phyloP scores from a whole-genome alignment of 1,140 invertebrate genomes.

The Nasonia longicornis region DNA sequence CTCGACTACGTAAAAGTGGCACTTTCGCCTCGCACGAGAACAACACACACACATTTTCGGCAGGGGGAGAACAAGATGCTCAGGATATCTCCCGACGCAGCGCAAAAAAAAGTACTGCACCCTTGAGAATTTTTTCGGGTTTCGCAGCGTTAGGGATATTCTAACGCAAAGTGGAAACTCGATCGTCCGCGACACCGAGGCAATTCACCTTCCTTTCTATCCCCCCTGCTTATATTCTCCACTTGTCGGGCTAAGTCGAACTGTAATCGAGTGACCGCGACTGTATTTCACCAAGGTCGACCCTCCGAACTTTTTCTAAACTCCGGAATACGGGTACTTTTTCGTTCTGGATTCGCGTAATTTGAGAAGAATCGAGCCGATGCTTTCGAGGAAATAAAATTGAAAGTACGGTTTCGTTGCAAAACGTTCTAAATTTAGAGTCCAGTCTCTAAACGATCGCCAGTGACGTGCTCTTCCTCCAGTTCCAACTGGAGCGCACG shows the following conservation, averaged over 20 bases:
- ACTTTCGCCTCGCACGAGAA: not conserved
- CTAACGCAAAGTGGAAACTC: constrained; percentile 48
- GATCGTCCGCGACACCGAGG: constrained; percentile 39
- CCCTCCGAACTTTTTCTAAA: constrained; percentile 38
- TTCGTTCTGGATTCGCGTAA: not conserved
- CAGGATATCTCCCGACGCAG: constrained; percentile 18
- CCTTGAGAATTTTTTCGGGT: constrained; percentile 48
- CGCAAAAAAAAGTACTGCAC: constrained; percentile 51
- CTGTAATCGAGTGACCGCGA: constrained; percentile 55
- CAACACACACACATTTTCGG: not conserved
- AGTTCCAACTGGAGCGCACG: constrained; percentile 15
- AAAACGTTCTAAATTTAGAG: not conserved
- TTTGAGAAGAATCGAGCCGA: not conserved
- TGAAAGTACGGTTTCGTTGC: not conserved
- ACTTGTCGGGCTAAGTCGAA: constrained; percentile 39
- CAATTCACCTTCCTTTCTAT: constrained; percentile 38
- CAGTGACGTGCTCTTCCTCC: not conserved
- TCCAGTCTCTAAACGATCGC: not conserved
- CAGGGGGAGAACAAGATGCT: not conserved
- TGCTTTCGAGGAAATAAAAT: not conserved
- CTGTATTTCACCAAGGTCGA: constrained; percentile 46
- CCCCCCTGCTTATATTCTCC: not conserved
- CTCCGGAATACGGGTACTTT: constrained; percentile 18
- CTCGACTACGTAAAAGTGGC: not conserved
- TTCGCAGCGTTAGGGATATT: constrained; percentile 52